A percentile compares a stretch with the other conserved stretches of the same genome.
These are phyloP conservation scores for Tipula vernalis DNA, from an alignment of 2,888 invertebrate genomes.

Conservation along the genomic window DNA sequence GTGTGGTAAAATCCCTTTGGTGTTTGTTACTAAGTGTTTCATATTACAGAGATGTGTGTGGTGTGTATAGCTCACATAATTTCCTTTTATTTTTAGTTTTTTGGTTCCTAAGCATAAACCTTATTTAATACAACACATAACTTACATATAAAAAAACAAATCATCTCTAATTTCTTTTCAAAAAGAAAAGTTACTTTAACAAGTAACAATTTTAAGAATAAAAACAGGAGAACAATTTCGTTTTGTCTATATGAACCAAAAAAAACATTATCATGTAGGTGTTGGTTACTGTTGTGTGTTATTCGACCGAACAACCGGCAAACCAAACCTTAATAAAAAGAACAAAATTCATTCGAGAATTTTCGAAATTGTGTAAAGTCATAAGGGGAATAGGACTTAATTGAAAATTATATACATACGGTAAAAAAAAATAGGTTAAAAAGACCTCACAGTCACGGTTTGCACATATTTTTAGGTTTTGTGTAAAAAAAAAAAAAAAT, in stretches of 20 bases:
- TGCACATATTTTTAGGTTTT: neutral
- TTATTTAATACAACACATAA: too few relatives aligned
- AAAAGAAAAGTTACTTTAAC: too few relatives aligned
- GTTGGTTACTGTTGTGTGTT: neutral
- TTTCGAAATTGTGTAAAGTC: neutral
- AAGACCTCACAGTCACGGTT: neutral
- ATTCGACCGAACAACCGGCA: neutral
- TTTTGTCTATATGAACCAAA: neutral
- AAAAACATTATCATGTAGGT: neutral
- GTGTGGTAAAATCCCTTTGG: neutral
- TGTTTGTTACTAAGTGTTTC: neutral
- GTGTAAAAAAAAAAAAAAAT: neutral
- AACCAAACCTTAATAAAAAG: neutral
- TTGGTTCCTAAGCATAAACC: neutral
- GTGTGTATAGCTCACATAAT: neutral
- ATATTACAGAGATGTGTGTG: neutral
- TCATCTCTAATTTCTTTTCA: neutral
- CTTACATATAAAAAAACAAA: neutral
- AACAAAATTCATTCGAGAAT: neutral
- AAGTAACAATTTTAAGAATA: neutral
- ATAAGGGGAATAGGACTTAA: neutral
- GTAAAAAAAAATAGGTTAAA: neutral
- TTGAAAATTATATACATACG: neutral
- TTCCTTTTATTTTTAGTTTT: neutral
- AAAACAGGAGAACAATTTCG: neutral